These are phyloP conservation scores for Odontamblyopus rebecca DNA, from an alignment of 2,797 vertebrate genomes.

Conservation along the genomic window DNA sequence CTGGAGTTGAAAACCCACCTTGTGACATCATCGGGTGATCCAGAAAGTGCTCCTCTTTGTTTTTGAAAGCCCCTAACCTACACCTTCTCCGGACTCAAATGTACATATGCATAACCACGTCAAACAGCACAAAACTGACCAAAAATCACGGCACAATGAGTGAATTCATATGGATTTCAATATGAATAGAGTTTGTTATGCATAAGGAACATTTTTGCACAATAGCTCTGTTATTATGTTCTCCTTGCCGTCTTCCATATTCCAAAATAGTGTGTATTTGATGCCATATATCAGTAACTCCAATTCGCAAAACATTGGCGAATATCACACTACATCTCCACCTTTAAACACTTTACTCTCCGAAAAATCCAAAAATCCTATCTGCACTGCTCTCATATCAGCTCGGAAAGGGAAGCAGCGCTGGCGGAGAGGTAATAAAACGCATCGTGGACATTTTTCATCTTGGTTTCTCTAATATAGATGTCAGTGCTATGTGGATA, in stretches of 20 bases:
- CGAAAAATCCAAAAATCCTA: conserved; percentile 1
- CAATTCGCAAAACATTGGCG: not conserved
- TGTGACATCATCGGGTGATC: not conserved
- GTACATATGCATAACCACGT: too few relatives aligned
- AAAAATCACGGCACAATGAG: too few relatives aligned
- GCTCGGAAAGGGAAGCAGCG: not conserved
- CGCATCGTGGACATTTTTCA: conserved; percentile 8
- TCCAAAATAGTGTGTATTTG: not conserved
- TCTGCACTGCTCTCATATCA: conserved; percentile 11
- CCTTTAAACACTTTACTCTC: conserved; percentile 5
- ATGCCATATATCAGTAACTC: not conserved
- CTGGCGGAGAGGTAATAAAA: conserved; percentile 3
- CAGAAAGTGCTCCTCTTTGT: not conserved
- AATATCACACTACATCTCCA: conserved; percentile 5
- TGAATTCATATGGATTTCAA: too few relatives aligned
- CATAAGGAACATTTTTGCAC: not conserved
- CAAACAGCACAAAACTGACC: too few relatives aligned
- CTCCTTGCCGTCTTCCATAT: not conserved
- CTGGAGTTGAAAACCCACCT: too few relatives aligned
- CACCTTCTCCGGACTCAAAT: too few relatives aligned
- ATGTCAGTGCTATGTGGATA: conserved; percentile 28
- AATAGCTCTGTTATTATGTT: not conserved
- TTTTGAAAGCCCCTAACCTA: too few relatives aligned
- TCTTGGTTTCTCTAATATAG: conserved; percentile 19
- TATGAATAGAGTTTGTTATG: too few relatives aligned